Percentiles rank a stretch among this genome's conserved stretches.
Conservation (phyloP, 2,888 invertebrate species). For the Trichopoda pennipes region DNA sequence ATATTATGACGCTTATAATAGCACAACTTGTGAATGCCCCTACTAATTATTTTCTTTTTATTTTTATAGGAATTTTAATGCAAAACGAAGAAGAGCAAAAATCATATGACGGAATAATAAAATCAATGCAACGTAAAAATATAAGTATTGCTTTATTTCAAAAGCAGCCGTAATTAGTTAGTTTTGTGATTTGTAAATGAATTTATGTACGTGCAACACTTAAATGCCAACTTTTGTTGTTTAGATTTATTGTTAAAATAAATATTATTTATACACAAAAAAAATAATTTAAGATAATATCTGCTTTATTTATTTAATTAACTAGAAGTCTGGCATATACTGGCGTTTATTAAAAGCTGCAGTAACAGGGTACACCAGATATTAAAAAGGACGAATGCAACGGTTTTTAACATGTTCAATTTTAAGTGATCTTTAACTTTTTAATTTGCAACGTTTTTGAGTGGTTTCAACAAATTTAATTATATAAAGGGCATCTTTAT, state of each 20-base stretch:
- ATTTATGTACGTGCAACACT: neutral
- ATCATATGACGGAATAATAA: constrained; percentile 66
- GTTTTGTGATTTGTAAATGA: neutral
- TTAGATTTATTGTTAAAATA: neutral
- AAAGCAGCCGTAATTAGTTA: constrained; percentile 25
- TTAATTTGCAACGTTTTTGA: too few relatives aligned
- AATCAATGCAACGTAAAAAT: constrained; percentile 67
- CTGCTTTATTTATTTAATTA: neutral
- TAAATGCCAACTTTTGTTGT: neutral
- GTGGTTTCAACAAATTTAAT: too few relatives aligned
- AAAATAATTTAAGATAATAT: neutral
- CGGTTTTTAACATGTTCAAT: too few relatives aligned
- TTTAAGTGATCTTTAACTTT: too few relatives aligned
- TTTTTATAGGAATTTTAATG: constrained; percentile 73
- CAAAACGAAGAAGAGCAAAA: constrained; percentile 70
- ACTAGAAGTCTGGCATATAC: too few relatives aligned
- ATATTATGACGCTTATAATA: too few relatives aligned
- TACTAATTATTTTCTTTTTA: neutral
- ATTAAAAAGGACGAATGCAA: too few relatives aligned
- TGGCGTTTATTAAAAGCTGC: too few relatives aligned
- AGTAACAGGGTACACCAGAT: too few relatives aligned
- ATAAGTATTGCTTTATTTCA: constrained; percentile 65
- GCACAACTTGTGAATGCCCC: neutral
- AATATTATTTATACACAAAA: neutral
- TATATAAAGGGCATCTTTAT: too few relatives aligned